Base-by-base conservation (phyloP, 2,797 vertebrate genomes). In the Sebastes cheni region DNA sequence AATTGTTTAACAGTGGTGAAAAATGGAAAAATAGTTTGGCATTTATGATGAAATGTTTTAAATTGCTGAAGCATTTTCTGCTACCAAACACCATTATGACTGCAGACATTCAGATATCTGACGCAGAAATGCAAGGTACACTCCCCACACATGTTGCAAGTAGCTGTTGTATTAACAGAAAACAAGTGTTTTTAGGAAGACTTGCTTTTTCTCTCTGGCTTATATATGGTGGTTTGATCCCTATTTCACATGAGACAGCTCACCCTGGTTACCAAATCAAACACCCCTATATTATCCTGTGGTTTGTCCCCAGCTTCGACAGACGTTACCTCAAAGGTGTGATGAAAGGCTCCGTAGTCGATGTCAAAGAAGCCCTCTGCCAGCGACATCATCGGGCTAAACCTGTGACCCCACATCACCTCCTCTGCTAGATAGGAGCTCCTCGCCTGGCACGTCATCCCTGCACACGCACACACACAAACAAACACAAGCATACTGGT, bases 361-460 rank as follows among this genome's bases (percentile, higher is more conserved):
- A 99, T 81, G 67, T 98, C 97, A 8, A 99, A 99, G 94, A 97
- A 98, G 0, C 98, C 98, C 0, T 98, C 97, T 11, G 97, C 98
- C 70, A 99, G 93, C 5, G 88, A 96, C 85, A 99, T 97, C 94
- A 99, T 97, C 0, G 98, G 98, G 11, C 96, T 97, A 92, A 99
- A 99, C 75, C 98, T 96, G 94, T 98, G 97, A 18, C 97, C 98
- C 98, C 98, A 99, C 22, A 97, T 30, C 75, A 98, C 95, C 92
- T 98, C 98, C 11, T 97, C 97, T 0, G 95, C 94, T 68, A 98
- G 92, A 89, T 98, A 98, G 23, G 98, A 99, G 88, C 98, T 99
- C 80, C 98, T 95, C 0, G 97, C 98, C 91, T 99, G 98, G 88
- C 98, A 99, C 0, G 97, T 98, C 98, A 98, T 98, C 65, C 97